Percentiles rank a stretch among this genome's conserved stretches.
Evolutionary conservation across 2,797 vertebrate genomes (phyloP).

Genomic region (Stomatorhinus walkeri): DNA sequence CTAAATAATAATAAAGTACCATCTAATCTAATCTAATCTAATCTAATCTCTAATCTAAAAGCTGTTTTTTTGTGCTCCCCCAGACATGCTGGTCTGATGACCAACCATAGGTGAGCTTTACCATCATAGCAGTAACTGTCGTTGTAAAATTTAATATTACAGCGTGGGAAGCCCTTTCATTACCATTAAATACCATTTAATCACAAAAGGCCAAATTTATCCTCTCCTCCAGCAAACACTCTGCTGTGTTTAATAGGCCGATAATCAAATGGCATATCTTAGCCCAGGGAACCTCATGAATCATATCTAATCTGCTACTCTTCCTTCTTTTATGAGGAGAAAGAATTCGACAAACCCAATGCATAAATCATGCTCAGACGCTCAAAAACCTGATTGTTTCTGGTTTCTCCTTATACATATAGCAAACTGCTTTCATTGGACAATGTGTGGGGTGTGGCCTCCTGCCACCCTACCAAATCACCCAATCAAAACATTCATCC

Average conservation of each 20-base stretch:
- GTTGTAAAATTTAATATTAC: background rate
- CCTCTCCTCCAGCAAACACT: background rate
- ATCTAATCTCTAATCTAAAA: too few relatives aligned
- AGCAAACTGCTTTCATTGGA: background rate
- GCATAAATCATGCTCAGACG: background rate
- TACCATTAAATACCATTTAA: background rate
- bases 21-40: too few relatives aligned
- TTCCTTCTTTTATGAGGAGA: background rate
- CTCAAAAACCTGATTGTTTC: background rate
- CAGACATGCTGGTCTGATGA: background rate
- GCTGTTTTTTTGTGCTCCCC: background rate
- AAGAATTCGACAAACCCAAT: background rate
- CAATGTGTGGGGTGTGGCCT: background rate
- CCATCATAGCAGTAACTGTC: background rate
- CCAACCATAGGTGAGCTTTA: background rate
- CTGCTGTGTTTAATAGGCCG: background rate
- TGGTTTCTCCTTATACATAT: background rate
- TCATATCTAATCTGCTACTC: background rate
- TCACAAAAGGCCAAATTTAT: background rate
- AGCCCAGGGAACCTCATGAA: background rate
- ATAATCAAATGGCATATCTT: constrained; percentile 1
- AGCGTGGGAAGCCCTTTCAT: background rate
- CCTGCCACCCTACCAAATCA: background rate
- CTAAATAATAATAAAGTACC: too few relatives aligned
- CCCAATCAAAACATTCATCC: background rate